Evolutionary conservation across 2,113 vertebrate species (phyloP), one percentile per base, ranked within the genome.

Genomic region (Cephalopterus ornatus): DNA sequence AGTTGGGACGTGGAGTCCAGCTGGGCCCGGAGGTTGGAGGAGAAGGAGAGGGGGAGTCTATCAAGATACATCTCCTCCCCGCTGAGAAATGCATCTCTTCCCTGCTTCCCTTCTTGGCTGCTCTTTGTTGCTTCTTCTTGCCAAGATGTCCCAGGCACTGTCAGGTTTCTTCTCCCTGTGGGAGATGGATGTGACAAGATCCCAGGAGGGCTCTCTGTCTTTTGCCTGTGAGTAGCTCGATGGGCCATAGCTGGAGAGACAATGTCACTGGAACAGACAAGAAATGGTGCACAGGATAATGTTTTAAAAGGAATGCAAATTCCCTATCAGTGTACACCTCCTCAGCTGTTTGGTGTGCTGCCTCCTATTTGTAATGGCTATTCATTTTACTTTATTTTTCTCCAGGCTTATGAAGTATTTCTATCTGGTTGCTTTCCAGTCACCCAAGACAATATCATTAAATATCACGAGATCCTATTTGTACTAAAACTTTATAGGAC

Each of bases 111-210:
- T 76, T 93, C 59, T 89, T 91, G 91, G 88, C 83, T 88, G 79
- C 42, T 58, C 61, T 75, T 79, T 75, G 85, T 95, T 86, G 75
- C 85, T 91, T 17, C 83, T 92, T 92, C 84, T 87, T 92, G 92
- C 94, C 41, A 71, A 94, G 85, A 76, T 11, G 11, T 85, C 75
- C 91, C 91, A 85, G 91, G 90, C 86, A n/a, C 44, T 78, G 71
- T 85, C 80, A 86, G 85, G 82, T 88, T 88, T 88, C 86, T 71
- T 95, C 61, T 85, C 49, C 55, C 61, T 73, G 53, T 75, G 74
- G 20, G 80, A 94, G 80, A 37, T 65, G 88, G 77, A 87, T 67
- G 61, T 74, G 89, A 75, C 65, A 74, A 27, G 46, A 90, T 71
- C 72, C 68, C 32, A 42, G 90, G 50, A 50, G 74, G 59, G 8